Evolutionary conservation across 2,113 vertebrate genomes (phyloP), one percentile per base, ranked within the genome.

Genomic region (Rhadina sibilatrix): DNA sequence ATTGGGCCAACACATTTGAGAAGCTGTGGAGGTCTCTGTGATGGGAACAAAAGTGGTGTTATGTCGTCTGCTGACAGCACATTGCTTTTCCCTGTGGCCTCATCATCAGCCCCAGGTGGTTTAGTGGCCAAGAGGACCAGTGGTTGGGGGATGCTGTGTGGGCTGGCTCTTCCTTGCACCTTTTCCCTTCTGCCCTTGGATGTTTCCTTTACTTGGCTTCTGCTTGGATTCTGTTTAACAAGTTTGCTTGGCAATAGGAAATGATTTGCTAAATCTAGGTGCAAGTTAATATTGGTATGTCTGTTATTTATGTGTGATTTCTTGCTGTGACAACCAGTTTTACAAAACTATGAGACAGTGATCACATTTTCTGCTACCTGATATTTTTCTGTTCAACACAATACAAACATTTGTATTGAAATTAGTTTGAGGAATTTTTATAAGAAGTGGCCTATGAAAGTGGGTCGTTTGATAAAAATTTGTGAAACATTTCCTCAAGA

Each of bases 131-230:
- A 37, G 15, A 37, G 16, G 23, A 69, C 8, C 22, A 19, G 15
- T 13, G 30, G 5, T 0, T 59, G 23, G 1, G 1, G 40, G 40
- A 28, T 5, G 7, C 5, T 35, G 5, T 2, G 1, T 10, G 12
- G 30, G 10, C 35, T 72, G 27, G 14, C 10, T 61, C 44, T 60
- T 80, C n/a, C 3, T 27, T 52, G 27, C 2, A 23, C 9, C 23
- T 78, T 78, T 56, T n/a, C 5, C 33, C 4, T 14, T 18, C 21
- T 66, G 31, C 27, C 21, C 52, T 53, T 24, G 31, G 10, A 11
- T 66, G 3, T 50, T 61, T 57, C 14, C 30, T 87, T 78, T 83
- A 37, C 35, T 49, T 87, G 54, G 9, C 6, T 74, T 52, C 38
- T 50, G 30, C 46, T 76, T 69, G 24, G 12, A 50, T 86, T 65